Percentiles rank a stretch among this genome's conserved stretches.
Conservation (phyloP, 2,113 vertebrate species). For the Brachyhypopomus gauderio region DNA sequence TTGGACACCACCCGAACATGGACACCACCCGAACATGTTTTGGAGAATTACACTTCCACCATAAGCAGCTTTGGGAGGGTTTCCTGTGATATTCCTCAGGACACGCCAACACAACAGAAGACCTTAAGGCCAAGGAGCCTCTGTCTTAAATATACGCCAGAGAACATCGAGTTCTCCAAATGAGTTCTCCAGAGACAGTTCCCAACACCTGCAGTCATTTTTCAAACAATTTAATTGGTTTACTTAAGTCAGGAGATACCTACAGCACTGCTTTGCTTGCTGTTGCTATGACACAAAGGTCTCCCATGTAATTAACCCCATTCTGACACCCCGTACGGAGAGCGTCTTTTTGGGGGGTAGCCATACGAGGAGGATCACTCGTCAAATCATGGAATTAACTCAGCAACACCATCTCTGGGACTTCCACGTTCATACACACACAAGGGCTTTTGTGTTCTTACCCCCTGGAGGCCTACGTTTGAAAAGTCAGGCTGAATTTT, state of each 20-base stretch:
- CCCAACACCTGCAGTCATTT: constrained; percentile 58
- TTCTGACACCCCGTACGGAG: constrained; percentile 30
- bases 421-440: not conserved
- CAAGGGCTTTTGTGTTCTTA: not conserved
- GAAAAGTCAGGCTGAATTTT: not conserved
- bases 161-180: constrained; percentile 49
- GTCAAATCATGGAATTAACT: constrained; percentile 45
- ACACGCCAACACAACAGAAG: constrained; percentile 37
- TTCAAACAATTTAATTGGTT: constrained; percentile 61
- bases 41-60: not conserved
- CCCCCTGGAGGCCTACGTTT: not conserved
- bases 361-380: constrained; percentile 19
- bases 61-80: constrained; percentile 23
- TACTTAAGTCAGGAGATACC: constrained; percentile 58
- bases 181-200: constrained; percentile 56
- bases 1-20: not conserved
- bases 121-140: constrained; percentile 45
- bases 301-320: constrained; percentile 49
- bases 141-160: constrained; percentile 54
- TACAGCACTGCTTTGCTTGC: constrained; percentile 48
- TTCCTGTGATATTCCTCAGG: constrained; percentile 45
- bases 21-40: not conserved
- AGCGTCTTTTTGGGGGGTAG: constrained; percentile 28
- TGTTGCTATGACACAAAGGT: constrained; percentile 55
- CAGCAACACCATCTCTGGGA: constrained; percentile 6